A percentile compares a stretch with the other conserved stretches of the same genome.
Conservation (phyloP, 2,797 vertebrate genomes). For the Lophotriccus pileatus region DNA sequence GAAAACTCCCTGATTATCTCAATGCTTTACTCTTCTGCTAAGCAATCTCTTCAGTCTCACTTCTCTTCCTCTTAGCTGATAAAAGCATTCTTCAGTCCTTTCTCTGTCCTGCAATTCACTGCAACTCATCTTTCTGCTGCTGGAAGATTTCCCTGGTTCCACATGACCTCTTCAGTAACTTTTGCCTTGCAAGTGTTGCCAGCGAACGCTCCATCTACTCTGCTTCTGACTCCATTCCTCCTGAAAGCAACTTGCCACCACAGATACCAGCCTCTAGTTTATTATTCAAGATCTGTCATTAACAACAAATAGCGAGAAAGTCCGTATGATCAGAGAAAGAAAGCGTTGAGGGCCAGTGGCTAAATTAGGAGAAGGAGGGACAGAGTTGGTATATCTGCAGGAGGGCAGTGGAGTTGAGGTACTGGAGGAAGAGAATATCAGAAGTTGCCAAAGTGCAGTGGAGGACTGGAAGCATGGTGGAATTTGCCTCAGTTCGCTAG, state of each 20-base stretch:
- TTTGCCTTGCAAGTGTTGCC: background rate
- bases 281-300: background rate
- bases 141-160: background rate
- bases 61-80: background rate
- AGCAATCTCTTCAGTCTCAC: background rate
- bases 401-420: background rate
- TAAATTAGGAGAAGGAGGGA: background rate
- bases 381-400: background rate
- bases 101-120: background rate
- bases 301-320: background rate
- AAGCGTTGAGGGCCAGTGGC: accelerated
- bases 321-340: background rate
- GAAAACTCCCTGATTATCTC: background rate
- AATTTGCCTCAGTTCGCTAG: background rate
- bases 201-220: background rate
- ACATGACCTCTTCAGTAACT: background rate
- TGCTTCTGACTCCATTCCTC: background rate
- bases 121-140: background rate
- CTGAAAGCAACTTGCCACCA: background rate
- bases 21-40: background rate
- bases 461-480: background rate
- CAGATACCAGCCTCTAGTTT: background rate
- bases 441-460: background rate
- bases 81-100: background rate
- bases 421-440: background rate